Conservation (phyloP, 2,888 invertebrate species). For the Pedicia rivosa region DNA sequence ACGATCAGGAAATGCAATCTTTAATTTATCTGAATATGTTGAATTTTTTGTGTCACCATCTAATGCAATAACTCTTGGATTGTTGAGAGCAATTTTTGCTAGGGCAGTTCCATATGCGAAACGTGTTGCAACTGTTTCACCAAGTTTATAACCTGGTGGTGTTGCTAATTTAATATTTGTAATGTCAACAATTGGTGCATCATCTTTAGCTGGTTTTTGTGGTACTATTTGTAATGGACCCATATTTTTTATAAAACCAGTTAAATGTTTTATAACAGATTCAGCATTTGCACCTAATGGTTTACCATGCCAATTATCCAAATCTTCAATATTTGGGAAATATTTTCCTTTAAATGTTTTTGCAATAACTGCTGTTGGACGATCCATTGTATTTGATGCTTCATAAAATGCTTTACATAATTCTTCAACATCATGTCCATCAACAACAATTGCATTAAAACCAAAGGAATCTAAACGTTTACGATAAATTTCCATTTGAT, state of each 20-base stretch:
- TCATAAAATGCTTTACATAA: conserved; percentile 78
- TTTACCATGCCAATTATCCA: conserved; percentile 97
- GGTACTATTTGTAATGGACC: conserved; percentile 45
- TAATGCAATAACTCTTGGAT: conserved; percentile 74
- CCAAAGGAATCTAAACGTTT: conserved; percentile 82
- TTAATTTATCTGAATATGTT: conserved; percentile 87
- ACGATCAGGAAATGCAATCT: conserved; percentile 47
- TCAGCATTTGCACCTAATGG: conserved; percentile 73
- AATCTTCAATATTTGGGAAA: conserved; percentile 80
- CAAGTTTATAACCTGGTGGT: conserved; percentile 68
- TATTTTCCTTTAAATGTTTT: conserved; percentile 92
- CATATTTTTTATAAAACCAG: conserved; percentile 48
- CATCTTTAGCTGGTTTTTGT: conserved; percentile 43
- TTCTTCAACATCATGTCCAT: conserved; percentile 91
- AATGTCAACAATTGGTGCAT: conserved; percentile 59
- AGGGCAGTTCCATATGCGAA: conserved; percentile 89
- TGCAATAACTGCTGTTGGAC: conserved; percentile 86
- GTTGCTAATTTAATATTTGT: conserved; percentile 52
- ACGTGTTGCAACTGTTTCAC: conserved; percentile 72
- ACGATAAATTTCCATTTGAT: conserved; percentile 70
- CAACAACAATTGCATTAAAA: conserved; percentile 77
- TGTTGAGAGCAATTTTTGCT: conserved; percentile 64
- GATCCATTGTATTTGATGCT: conserved; percentile 53
- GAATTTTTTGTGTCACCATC: conserved; percentile 99
- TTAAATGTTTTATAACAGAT: conserved; percentile 48